Conservation (phyloP, 2,797 vertebrate genomes). For the Malacoraja senta region DNA sequence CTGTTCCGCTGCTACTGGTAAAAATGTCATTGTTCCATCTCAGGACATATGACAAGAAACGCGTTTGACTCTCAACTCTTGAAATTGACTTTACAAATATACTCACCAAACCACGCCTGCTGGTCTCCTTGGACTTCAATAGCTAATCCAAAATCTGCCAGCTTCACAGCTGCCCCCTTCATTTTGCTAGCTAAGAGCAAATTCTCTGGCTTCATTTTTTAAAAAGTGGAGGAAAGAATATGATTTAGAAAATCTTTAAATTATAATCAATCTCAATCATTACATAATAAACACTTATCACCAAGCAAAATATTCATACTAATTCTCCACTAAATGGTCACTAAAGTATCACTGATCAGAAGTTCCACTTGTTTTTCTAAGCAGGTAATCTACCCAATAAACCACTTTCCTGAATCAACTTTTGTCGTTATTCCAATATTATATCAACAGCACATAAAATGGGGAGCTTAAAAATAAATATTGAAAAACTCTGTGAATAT, state of each 20-base stretch:
- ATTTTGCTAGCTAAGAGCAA: conserved; percentile 93
- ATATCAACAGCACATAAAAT: background rate
- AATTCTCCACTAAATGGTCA: background rate
- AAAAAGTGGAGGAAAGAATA: conserved; percentile 43
- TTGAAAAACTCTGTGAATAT: background rate
- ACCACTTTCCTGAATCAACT: background rate
- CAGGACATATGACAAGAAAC: too few relatives aligned
- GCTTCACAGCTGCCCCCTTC: conserved; percentile 91
- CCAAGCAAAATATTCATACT: background rate
- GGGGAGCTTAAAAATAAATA: background rate
- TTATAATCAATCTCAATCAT: background rate
- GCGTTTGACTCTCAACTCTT: too few relatives aligned
- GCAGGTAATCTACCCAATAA: background rate
- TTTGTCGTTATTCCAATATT: background rate
- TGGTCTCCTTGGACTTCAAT: conserved; percentile 96
- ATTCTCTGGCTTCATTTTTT: conserved; percentile 82
- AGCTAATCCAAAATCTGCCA: conserved; percentile 92
- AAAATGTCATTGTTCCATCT: too few relatives aligned
- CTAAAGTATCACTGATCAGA: background rate
- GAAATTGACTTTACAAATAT: conserved; percentile 42
- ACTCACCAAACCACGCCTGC: conserved; percentile 94
- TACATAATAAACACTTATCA: background rate
- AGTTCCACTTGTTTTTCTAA: background rate
- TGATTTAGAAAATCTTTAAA: conserved; percentile 5
- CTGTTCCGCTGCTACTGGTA: too few relatives aligned